phyloP scores from a whole-genome alignment of 2,113 vertebrate genomes.

The Psittacara wagleri region DNA sequence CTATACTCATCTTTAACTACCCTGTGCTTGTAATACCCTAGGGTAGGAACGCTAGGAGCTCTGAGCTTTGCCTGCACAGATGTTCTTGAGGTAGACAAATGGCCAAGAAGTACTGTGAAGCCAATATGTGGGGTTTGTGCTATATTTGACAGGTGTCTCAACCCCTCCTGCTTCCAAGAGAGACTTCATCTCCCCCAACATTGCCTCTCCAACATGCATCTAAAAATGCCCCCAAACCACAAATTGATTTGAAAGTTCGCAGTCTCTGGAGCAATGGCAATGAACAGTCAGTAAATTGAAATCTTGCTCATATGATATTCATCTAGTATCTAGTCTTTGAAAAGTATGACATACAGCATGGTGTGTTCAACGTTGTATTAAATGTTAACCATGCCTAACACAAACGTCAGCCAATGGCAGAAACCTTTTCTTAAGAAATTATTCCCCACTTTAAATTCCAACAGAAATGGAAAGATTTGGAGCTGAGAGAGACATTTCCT shows the following conservation, averaged over 20 bases:
- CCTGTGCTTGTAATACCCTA: background rate
- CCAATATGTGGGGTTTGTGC: fast-evolving
- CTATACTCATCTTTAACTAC: background rate
- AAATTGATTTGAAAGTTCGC: background rate
- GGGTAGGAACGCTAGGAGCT: background rate
- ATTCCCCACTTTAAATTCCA: slow-evolving; percentile 9
- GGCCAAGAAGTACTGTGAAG: background rate
- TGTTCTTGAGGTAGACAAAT: background rate
- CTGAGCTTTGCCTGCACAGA: background rate
- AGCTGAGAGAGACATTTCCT: slow-evolving; percentile 35
- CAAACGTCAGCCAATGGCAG: background rate
- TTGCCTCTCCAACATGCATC: background rate
- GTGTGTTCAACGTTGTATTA: background rate
- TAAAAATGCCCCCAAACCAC: background rate
- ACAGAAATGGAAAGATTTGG: slow-evolving; percentile 17
- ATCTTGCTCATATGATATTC: background rate
- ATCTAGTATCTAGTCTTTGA: background rate
- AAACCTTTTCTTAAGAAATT: slow-evolving; percentile 21
- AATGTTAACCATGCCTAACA: background rate
- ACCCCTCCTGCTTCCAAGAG: background rate
- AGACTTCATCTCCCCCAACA: background rate
- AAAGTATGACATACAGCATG: background rate
- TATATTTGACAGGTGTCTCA: fast-evolving
- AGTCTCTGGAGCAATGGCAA: background rate
- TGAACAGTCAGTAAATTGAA: background rate